A percentile compares a stretch with the other conserved stretches of the same genome.
Evolutionary conservation across 2,113 vertebrate species (phyloP).

Genomic region (Brachyhypopomus gauderio): DNA sequence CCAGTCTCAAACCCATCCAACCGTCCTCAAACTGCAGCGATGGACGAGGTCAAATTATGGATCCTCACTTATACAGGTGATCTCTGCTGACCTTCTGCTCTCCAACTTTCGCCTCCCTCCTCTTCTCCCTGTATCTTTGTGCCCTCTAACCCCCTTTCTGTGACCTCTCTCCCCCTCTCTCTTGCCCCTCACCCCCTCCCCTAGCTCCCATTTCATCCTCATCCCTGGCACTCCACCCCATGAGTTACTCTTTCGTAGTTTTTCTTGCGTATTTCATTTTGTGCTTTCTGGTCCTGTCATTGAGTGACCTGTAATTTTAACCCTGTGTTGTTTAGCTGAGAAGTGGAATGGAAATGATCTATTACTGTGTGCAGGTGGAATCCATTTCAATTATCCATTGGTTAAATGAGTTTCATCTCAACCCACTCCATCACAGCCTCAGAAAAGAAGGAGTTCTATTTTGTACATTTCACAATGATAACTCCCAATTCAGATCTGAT

Average conservation of each 20-base stretch:
- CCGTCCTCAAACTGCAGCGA: constrained; percentile 44
- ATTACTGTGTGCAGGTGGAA: constrained; percentile 18
- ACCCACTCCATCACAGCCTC: background rate
- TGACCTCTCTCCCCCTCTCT: too few relatives aligned
- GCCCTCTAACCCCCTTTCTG: background rate
- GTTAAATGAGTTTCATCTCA: background rate
- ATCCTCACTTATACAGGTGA: constrained; percentile 64
- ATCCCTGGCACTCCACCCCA: too few relatives aligned
- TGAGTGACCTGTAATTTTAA: background rate
- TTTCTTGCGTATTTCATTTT: background rate
- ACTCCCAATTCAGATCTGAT: background rate
- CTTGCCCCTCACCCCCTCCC: background rate
- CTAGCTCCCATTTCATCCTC: too few relatives aligned
- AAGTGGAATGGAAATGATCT: constrained; percentile 10
- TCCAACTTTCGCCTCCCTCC: background rate
- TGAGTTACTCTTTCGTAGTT: background rate
- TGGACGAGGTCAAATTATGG: constrained; percentile 68
- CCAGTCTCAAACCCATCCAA: background rate
- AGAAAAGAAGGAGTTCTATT: background rate
- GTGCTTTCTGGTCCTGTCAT: background rate
- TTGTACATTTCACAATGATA: background rate
- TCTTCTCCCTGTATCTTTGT: background rate
- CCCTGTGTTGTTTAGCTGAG: background rate
- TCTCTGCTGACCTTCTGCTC: background rate
- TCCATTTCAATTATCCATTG: constrained; percentile 27